Conservation (phyloP, 1,140 invertebrate species). For the Drosophila azteca region DNA sequence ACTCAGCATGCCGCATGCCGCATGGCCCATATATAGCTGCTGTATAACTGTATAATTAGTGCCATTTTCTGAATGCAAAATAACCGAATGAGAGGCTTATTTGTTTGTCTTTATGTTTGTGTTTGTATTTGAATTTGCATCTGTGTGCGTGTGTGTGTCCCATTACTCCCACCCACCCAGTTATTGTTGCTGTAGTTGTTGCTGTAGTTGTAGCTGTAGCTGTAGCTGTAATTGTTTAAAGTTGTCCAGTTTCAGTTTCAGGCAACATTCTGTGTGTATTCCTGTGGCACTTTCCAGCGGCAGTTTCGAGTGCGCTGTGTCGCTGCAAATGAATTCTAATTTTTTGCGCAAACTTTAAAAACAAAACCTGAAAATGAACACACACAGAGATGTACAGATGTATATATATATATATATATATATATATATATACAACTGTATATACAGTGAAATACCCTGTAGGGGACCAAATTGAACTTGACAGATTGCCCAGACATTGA, state of each 20-base stretch:
- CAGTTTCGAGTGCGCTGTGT: constrained; percentile 59
- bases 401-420: no score
- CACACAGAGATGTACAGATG: constrained; percentile 13
- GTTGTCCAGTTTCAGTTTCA: constrained; percentile 62
- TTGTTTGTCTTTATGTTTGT: constrained; percentile 29
- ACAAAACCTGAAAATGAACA: constrained; percentile 17
- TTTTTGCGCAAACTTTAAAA: constrained; percentile 70
- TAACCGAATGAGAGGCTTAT: constrained; percentile 72
- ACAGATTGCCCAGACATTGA: no score
- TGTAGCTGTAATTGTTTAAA: constrained; percentile 38
- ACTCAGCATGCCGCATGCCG: constrained; percentile 20
- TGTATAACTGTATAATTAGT: constrained; percentile 78
- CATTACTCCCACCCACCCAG: no score
- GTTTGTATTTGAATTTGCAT: constrained; percentile 18
- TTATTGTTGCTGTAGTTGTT: constrained; percentile 12
- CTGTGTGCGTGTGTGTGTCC: constrained; percentile 4
- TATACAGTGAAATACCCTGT: constrained; percentile 3
- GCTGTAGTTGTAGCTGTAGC: constrained; percentile 32
- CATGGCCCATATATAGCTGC: constrained; percentile 50
- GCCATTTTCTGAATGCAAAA: constrained; percentile 74
- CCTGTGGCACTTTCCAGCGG: constrained; percentile 27
- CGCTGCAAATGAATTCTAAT: constrained; percentile 77
- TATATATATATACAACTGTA: background rate
- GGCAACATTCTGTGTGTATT: constrained; percentile 20
- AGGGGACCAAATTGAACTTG: no score